Base-by-base conservation (phyloP, 2,888 invertebrate genomes). In the Rambutsinella grinnellia region DNA sequence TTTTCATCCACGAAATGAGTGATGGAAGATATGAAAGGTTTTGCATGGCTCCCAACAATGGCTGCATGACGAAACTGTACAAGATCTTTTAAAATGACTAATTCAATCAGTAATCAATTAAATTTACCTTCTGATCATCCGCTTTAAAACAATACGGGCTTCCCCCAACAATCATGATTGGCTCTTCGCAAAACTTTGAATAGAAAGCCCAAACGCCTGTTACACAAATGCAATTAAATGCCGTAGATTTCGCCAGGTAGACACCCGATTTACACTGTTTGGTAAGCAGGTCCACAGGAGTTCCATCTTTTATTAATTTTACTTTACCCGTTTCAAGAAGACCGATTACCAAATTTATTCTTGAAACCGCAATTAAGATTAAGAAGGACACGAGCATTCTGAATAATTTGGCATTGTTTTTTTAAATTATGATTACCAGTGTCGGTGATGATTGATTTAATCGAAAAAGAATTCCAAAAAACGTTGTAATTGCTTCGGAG, bases 161-260 rank as follows among this genome's bases (percentile, higher is more conserved):
- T 3, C 81, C 81, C 10, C 75, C 80, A 3, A 79, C 27, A n/a
- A 81, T 61, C 10, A 75, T 10, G 15, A 44, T 17, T 0, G 81
- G 77, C 27, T 69, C 61, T 5, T 63, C 63, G 27, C 81, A 81
- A 49, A 57, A 79, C 19, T 79, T 54, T 15, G 56, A 44, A 47
- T 81, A 81, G 21, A 79, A 77, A 0, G 57, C 79, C 81, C 81
- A 81, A 74, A 81, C 78, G 65, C 80, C 80, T 6, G 74, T 75
- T 15, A 81, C 21, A 36, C 80, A 79, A 13, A 66, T 62, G 53
- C 80, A 81, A 15, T 70, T 51, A 24, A 60, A 79, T 3, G n/a
- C n/a, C 1, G 21, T 56, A 10, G 80, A 61, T 17, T 62, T 47
- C 19, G 17, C 28, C 1, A 69, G 28, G 17, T 57, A 70, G 5